A percentile compares a stretch with the other conserved stretches of the same genome.
Evolutionary conservation across 2,888 invertebrate species (phyloP).

Genomic region (Drepanosiphum platanoidis): DNA sequence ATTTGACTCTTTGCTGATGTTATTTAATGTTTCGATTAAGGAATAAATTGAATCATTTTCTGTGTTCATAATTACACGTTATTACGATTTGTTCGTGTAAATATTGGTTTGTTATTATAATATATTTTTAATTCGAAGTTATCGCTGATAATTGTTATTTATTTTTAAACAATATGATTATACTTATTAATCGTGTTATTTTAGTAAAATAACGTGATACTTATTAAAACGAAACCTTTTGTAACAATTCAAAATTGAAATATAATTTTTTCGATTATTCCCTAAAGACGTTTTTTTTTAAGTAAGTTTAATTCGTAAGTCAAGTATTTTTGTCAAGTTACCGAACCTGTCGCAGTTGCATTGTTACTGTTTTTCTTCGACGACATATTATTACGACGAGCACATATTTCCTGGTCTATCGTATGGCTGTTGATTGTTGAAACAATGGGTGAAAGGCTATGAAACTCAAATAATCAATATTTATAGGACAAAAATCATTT

Average conservation of each 20-base stretch:
- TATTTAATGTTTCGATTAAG: background rate
- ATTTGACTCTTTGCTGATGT: background rate
- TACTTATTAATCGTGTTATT: background rate
- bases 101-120: too few relatives aligned
- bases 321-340: constrained; percentile 2
- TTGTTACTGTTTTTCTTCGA: constrained; percentile 15
- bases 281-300: background rate
- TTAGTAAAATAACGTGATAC: background rate
- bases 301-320: too few relatives aligned
- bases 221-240: background rate
- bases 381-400: background rate
- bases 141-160: background rate
- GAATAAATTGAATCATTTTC: background rate
- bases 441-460: constrained; percentile 8
- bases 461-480: constrained; percentile 22
- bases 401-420: constrained; percentile 22
- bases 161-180: background rate
- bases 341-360: constrained; percentile 14
- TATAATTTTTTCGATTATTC: background rate
- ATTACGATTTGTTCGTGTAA: background rate
- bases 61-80: background rate
- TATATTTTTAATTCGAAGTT: background rate
- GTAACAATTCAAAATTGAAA: background rate
- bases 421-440: background rate
- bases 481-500: constrained; percentile 6